Conservation (phyloP, 2,888 invertebrate species). For the Diaperis boleti region DNA sequence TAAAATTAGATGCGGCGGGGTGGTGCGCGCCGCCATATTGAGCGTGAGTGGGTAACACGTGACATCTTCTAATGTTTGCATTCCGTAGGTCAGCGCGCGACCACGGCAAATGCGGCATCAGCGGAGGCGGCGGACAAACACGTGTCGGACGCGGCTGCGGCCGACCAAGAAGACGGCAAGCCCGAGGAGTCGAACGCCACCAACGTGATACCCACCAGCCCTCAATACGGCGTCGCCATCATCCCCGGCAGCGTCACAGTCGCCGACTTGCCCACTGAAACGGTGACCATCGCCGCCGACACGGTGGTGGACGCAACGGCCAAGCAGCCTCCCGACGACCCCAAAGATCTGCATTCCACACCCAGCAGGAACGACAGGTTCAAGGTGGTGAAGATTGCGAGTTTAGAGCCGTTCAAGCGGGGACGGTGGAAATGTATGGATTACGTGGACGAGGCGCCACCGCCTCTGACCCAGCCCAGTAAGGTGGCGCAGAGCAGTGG, state of each 20-base stretch:
- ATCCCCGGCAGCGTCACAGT: slow-evolving; percentile 64
- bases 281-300: slow-evolving; percentile 52
- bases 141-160: slow-evolving; percentile 47
- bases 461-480: slow-evolving; percentile 49
- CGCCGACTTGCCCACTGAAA: slow-evolving; percentile 48
- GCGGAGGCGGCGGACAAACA: slow-evolving; percentile 55
- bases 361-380: slow-evolving; percentile 73
- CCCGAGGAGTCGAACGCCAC: slow-evolving; percentile 53
- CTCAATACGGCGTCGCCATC: slow-evolving; percentile 75
- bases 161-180: slow-evolving; percentile 54
- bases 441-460: slow-evolving; percentile 76
- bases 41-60: slow-evolving; percentile 43
- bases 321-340: slow-evolving; percentile 66
- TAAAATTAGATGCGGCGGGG: too few species aligned
- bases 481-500: slow-evolving; percentile 59
- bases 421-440: slow-evolving; percentile 85
- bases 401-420: slow-evolving; percentile 79
- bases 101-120: slow-evolving; percentile 64
- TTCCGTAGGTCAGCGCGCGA: slow-evolving; percentile 66
- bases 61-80: slow-evolving; percentile 48
- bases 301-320: slow-evolving; percentile 62
- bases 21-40: slow-evolving; percentile 25
- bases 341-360: slow-evolving; percentile 70
- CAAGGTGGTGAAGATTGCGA: slow-evolving; percentile 84
- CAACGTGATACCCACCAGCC: slow-evolving; percentile 74